Evolutionary conservation across 1,140 invertebrate genomes (phyloP), one percentile per base, ranked within the genome.

Genomic region (Cydia strobilella): DNA sequence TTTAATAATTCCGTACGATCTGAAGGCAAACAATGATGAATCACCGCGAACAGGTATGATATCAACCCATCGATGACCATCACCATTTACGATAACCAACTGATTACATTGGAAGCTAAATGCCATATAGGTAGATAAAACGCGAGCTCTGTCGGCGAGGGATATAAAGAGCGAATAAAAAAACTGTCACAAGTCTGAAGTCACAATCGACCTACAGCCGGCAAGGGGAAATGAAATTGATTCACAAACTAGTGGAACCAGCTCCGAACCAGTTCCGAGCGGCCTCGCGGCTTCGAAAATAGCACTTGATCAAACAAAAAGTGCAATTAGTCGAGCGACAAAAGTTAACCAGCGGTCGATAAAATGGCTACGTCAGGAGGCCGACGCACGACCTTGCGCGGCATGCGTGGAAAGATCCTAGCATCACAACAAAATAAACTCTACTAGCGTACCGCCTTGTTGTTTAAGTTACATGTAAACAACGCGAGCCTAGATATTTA

Each of bases 141-240:
- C 27, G 31, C 63, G 23, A 35, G 42, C 42, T 42, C 27, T 35
- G 25, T 18, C 27, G 27, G n/a, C n/a, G 31, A 18, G 31, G 35
- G 45, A 65, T 42, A 51, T 54, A 72, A 51, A 72, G 54, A 48
- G 31, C 31, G 15, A 72, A 63, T 72, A 27, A 74, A 76, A 77
- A 77, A 77, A 72, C 69, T 72, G 76, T 77, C 76, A 74, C 54
- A 76, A 54, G 51, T 54, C 51, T 54, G 51, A 54, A 54, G 76
- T 77, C 76, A 74, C 42, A 62, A 59, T 69, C 65, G 65, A 69
- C 73, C 18, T 42, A 39, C 62, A 62, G 62, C 23, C 71, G 69
- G 71, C 73, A 74, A 74, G n/a, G 75, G 77, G 79, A 76, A 80
- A 80, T 73, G 76, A 74, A 80, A 72, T 80, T 69, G 75, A 77